Evolutionary conservation across 2,888 invertebrate genomes (phyloP), one percentile per base, ranked within the genome.

Genomic region (Napeogenes sylphis): DNA sequence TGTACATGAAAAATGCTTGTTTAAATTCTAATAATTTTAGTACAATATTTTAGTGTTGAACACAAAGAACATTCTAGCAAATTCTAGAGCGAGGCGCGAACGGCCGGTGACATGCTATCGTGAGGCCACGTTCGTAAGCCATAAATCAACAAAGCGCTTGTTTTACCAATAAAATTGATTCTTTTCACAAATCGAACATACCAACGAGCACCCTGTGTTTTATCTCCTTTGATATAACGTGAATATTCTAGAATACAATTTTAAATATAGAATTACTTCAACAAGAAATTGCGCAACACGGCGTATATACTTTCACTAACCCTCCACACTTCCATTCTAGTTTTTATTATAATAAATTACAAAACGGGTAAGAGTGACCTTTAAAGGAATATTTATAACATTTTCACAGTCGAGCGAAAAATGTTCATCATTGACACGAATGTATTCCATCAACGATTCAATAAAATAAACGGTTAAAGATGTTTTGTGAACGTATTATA

Each of bases 141-240:
- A 87, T 89, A 89, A 90, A 89, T 89, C 88, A 88, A 82, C 73
- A 73, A 76, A 76, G 75, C 81, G 84, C 81, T 85, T 89, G 88
- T 88, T 90, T 88, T 81, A 84, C 86, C 84, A 87, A 88, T 88
- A 85, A 86, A 87, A 90, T 85, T 87, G 85, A 89, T 86, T 86
- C 84, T 83, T 87, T 84, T 83, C 78, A 76, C 76, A 75, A 73
- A 73, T 72, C 77, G 69, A 78, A 76, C 75, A 75, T 75, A 74
- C 76, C 77, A 74, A 57, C 35, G 55, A 55, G 21, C 21, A 21
- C 57, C 45, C 54, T 57, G 62, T 55, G 66, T 64, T 64, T 64
- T 66, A 62, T 57, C 45, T 21, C 21, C 21, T 55, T 47, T n/a
- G 4, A 47, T 8, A 47, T 21, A 14, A 14, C 8, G 14, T 8